phyloP scores from a whole-genome alignment of 1,140 invertebrate genomes.

The Probaryconus sp. region DNA sequence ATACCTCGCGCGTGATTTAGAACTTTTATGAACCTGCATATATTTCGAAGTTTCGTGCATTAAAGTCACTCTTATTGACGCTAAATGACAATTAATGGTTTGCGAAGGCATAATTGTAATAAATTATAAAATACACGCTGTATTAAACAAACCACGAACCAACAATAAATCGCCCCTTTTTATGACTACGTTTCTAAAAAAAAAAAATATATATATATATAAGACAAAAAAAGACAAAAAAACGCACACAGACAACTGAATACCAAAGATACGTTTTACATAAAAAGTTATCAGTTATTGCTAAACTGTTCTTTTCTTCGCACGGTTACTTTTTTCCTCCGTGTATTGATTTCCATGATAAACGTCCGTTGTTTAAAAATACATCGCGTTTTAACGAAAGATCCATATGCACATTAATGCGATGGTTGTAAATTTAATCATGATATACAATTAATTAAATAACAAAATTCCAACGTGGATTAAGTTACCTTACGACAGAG shows the following conservation, averaged over 20 bases:
- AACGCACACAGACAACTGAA: too few species aligned
- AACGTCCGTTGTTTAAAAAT: background rate
- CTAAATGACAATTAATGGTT: slow-evolving; percentile 26
- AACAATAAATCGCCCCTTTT: slow-evolving; percentile 8
- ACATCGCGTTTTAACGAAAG: background rate
- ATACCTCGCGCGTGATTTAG: too few species aligned
- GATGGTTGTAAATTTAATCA: slow-evolving; percentile 25
- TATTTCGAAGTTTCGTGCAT: slow-evolving; percentile 1
- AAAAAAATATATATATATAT: too few species aligned
- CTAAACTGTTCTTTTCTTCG: too few species aligned
- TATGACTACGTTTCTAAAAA: too few species aligned
- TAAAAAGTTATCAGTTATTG: too few species aligned
- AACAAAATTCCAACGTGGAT: slow-evolving; percentile 30
- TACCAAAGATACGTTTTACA: too few species aligned
- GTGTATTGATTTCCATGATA: background rate
- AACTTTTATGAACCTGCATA: background rate
- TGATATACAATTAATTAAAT: slow-evolving; percentile 28
- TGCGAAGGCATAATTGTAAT: slow-evolving; percentile 11
- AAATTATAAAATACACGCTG: slow-evolving; percentile 33
- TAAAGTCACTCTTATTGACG: background rate
- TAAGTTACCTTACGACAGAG: slow-evolving; percentile 16
- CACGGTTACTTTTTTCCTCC: slow-evolving; percentile 18
- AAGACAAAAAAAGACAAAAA: too few species aligned
- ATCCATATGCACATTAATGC: background rate
- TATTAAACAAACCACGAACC: slow-evolving; percentile 23